Evolutionary conservation across 2,113 vertebrate genomes (phyloP), one percentile per base, ranked within the genome.

Genomic region (Pica pica): DNA sequence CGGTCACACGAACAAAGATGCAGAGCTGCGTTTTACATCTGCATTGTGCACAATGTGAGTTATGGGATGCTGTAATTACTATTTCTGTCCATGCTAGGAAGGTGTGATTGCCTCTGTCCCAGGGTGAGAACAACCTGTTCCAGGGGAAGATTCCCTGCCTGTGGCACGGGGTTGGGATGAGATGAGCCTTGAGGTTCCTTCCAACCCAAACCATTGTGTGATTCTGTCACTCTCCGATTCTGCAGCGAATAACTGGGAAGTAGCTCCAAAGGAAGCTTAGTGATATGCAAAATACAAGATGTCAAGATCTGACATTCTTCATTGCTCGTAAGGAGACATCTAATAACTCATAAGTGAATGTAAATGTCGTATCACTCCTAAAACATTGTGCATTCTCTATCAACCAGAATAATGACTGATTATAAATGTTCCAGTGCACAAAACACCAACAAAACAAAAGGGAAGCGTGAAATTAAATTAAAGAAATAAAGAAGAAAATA

Each of bases 301-400:
- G 93, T 93, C 91, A 93, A 77, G 78, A 71, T 75, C 60, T 95
- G 95, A 88, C 95, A 91, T 92, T 94, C 87, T 83, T 89, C 78
- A 47, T 37, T 42, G 74, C 90, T 93, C 83, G 4, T 78, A 79
- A 93, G 75, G 88, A 83, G 91, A 87, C 64, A 90, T 93, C 86
- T 96, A 97, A 95, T 95, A 94, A 91, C 83, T 95, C 89, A 44
- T 82, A 83, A 94, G 81, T 92, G 89, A 96, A 60, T 83, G 57
- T 95, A 96, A 96, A 97, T 96, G 95, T 96, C 94, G 92, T 84
- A 95, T 95, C 89, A 74, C 74, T 95, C 55, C 87, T 87, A 59
- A 95, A 95, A 61, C 64, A n/a, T 70, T 65, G 63, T 70, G 60
- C 63, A 49, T 93, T 93, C 83, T 76, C 60, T 50, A 83, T 94